Base-by-base conservation (phyloP, 2,113 vertebrate genomes). In the Odocoileus virginianus region DNA sequence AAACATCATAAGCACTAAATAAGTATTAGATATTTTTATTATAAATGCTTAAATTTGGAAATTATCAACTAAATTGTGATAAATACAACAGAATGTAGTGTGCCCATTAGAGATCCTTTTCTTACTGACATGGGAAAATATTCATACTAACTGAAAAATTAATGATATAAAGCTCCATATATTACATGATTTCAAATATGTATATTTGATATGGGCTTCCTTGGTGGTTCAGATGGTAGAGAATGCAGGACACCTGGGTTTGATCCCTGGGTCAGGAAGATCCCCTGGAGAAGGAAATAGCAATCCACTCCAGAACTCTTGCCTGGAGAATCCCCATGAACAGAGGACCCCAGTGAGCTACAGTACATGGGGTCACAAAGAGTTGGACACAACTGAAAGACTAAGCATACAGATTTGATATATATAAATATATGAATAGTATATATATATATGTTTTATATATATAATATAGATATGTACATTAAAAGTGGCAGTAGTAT, bases 61-160 rank as follows among this genome's bases (percentile, higher is more conserved):
- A 96, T n/a, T 60, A 71, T 89, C 83, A 96, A 91, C 13, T 93
- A 25, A 95, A 50, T 45, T 93, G 14, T 87, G 4, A 85, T 91
- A 86, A 55, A 54, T 45, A 71, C 3, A 94, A 55, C 57, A 96
- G 30, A 92, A 82, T 67, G 7, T 40, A 96, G 85, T 60, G 94
- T 60, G 47, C 25, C 12, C 12, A 60, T 67, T 96, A 64, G 25
- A 89, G 36, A 85, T 93, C 28, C 33, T 87, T 57, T 95, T 85
- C 45, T 76, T 88, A 93, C 64, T 87, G 23, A 87, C 4, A 36
- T 91, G 9, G 47, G 84, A 94, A 87, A 83, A 52, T 61, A 64
- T 43, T 90, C 55, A 78, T 28, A 95, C 5, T 89, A 50, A 67
- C 12, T 52, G 10, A 86, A 96, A 95, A 85, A 43, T 15, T 64